Base-by-base conservation (phyloP, 2,797 vertebrate genomes). In the Cryptoblepharus egeriae region DNA sequence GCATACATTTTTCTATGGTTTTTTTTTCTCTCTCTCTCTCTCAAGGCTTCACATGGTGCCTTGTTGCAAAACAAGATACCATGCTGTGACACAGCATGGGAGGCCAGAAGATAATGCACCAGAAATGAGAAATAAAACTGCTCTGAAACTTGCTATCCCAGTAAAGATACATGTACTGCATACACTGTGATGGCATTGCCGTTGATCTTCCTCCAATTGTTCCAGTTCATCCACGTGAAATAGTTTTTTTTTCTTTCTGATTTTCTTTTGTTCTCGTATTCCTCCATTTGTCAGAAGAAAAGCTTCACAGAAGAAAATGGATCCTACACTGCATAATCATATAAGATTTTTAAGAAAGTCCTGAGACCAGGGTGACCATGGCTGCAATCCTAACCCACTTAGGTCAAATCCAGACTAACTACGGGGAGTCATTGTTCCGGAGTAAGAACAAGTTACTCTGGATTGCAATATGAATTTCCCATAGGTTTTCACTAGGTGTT, bases 21-120 rank as follows among this genome's bases (percentile, higher is more conserved):
- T 13, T 32, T 52, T 35, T 8, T 81, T 79, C 74, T 64, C 10
- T n/a, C n/a, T n/a, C n/a, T n/a, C n/a, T n/a, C 8, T 85, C 77
- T 89, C 75, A 49, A 37, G 60, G 73, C 58, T 92, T 81, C 83
- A 82, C 79, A 90, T 60, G 57, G 81, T 72, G 69, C 55, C 85
- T 81, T 81, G 79, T 79, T 91, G 84, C 77, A 89, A 93, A 94
- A 89, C 74, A 88, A 92, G 87, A 86, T 87, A 79, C 78, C 89
- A 84, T 71, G 80, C 91, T 94, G 92, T 90, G 91, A 92, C 83
- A 84, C 81, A 91, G 89, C 82, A 72, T 83, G 91, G 45, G 58
- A 82, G 55, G 83, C 88, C 93, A 87, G 78, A 84, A 93, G 87
- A 91, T 80, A 90, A 83, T 74, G 74, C 61, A 88, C 89, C 82